Conservation (phyloP, 2,888 invertebrate species). For the Drosophila neotestacea region DNA sequence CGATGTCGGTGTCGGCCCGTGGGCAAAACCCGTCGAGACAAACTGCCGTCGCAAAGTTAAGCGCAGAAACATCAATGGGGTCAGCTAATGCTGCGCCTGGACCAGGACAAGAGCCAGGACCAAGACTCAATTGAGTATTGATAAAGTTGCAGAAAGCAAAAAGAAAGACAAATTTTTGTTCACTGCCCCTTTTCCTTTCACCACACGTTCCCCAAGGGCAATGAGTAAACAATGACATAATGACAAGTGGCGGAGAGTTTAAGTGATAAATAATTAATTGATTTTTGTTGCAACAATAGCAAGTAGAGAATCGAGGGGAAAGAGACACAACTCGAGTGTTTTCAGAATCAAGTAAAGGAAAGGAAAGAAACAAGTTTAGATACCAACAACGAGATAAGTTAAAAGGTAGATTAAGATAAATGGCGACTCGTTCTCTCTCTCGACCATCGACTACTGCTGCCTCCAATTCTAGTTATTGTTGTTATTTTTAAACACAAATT, state of each 20-base stretch:
- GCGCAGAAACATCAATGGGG: constrained; percentile 80
- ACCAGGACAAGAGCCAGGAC: constrained; percentile 23
- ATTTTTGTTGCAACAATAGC: constrained; percentile 82
- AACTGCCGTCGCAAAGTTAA: constrained; percentile 81
- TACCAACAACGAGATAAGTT: constrained; percentile 79
- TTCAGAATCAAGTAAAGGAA: constrained; percentile 30
- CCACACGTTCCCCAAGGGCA: constrained; percentile 57
- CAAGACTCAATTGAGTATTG: constrained; percentile 83
- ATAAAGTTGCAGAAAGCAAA: constrained; percentile 78
- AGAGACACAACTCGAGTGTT: constrained; percentile 20
- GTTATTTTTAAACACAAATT: constrained; percentile 78
- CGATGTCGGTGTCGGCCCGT: neutral
- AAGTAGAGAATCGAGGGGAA: constrained; percentile 5
- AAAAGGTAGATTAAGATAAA: constrained; percentile 83
- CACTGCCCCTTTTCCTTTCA: constrained; percentile 15
- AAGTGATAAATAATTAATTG: constrained; percentile 85
- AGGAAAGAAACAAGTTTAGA: constrained; percentile 59
- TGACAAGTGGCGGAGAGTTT: constrained; percentile 85
- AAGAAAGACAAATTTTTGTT: constrained; percentile 38
- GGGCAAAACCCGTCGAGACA: constrained; percentile 67
- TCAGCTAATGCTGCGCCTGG: constrained; percentile 71
- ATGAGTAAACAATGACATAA: constrained; percentile 85
- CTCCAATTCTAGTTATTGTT: constrained; percentile 36
- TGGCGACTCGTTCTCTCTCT: constrained; percentile 5
- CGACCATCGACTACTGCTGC: constrained; percentile 28